These are phyloP conservation scores for Pyrrhosoma nymphula DNA, from an alignment of 2,888 invertebrate genomes.

Conservation along the genomic window DNA sequence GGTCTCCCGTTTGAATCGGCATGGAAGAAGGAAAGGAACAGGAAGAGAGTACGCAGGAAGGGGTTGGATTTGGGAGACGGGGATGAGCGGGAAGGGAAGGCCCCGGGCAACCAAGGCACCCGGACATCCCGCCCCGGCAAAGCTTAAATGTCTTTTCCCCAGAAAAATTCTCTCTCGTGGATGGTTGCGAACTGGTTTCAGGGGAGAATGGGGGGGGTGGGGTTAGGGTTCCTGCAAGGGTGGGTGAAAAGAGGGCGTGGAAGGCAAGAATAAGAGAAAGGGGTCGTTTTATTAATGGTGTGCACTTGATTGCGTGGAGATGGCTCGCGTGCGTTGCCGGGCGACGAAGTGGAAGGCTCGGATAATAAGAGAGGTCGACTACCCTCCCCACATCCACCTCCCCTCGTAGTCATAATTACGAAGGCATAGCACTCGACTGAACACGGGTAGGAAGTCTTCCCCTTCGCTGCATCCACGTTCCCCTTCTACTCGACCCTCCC, in stretches of 20 bases:
- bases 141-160: too few relatives aligned
- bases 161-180: too few relatives aligned
- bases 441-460: background rate
- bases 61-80: background rate
- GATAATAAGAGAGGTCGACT: background rate
- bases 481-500: background rate
- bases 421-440: background rate
- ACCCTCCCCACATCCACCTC: too few relatives aligned
- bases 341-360: slow-evolving; percentile 3
- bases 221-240: background rate
- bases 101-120: too few relatives aligned
- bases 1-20: background rate
- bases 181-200: too few relatives aligned
- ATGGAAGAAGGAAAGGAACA: background rate
- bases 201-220: too few relatives aligned
- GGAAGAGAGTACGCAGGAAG: background rate
- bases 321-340: background rate
- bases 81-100: too few relatives aligned
- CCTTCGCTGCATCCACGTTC: background rate
- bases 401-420: background rate
- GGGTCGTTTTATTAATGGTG: background rate
- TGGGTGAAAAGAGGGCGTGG: background rate
- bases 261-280: background rate
- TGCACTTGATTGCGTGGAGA: background rate
- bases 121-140: too few relatives aligned